These are phyloP conservation scores for Microtus richardsoni DNA, from an alignment of 2,113 vertebrate species.

Conservation along the genomic window DNA sequence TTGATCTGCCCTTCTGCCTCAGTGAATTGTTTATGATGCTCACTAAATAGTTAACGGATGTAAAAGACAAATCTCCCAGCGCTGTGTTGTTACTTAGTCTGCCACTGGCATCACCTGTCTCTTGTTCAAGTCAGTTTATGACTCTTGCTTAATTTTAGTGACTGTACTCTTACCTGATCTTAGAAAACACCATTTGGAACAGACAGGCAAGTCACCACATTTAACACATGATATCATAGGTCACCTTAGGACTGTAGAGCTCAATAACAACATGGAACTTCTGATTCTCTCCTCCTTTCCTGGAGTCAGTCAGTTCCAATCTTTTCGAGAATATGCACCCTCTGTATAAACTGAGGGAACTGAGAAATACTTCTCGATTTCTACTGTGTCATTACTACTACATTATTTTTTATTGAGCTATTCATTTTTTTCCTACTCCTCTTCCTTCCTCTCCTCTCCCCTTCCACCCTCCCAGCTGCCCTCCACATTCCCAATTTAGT, in stretches of 20 bases:
- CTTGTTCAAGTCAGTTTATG: constrained; percentile 23
- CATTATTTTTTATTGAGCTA: neutral
- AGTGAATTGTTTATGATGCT: neutral
- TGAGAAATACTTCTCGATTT: neutral
- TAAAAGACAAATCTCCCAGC: neutral
- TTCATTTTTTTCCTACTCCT: too few species aligned
- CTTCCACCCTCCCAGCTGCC: too few species aligned
- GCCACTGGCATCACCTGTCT: constrained; percentile 11
- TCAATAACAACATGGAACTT: neutral
- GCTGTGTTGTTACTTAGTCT: neutral
- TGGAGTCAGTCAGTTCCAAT: neutral
- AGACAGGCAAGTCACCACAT: neutral
- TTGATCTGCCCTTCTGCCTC: neutral
- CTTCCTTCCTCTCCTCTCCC: too few species aligned
- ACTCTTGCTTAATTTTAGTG: constrained; percentile 18
- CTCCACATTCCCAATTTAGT: too few species aligned
- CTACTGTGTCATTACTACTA: neutral
- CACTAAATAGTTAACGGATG: neutral
- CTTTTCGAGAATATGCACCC: neutral
- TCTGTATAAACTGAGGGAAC: neutral
- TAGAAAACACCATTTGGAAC: neutral
- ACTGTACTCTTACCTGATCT: neutral
- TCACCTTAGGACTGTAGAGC: neutral
- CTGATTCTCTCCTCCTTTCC: neutral
- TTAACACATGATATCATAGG: neutral